phyloP scores from a whole-genome alignment of 2,888 invertebrate species.

The Ophion obscuratus region DNA sequence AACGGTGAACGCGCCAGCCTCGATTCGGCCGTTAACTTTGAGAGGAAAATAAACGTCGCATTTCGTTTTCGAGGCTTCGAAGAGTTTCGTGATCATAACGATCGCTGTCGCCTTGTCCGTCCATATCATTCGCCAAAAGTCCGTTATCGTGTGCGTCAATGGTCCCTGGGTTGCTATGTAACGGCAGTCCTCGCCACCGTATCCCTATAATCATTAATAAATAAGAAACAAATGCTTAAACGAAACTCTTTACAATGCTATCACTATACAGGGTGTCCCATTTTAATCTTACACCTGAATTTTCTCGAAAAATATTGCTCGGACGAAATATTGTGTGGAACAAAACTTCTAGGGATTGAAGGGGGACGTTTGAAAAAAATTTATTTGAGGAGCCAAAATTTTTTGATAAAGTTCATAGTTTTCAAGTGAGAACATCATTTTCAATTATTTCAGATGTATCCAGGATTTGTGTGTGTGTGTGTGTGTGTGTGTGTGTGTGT shows the following conservation, averaged over 20 bases:
- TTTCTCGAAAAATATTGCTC: too few relatives aligned
- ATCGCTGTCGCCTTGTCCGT: slow-evolving; percentile 86
- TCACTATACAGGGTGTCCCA: too few relatives aligned
- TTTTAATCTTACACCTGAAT: too few relatives aligned
- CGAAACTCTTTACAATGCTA: slow-evolving; percentile 6
- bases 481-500: too few relatives aligned
- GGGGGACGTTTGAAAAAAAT: too few relatives aligned
- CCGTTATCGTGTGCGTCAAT: slow-evolving; percentile 93
- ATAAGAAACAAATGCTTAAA: slow-evolving; percentile 8
- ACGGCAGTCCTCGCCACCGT: slow-evolving; percentile 93
- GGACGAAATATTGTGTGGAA: too few relatives aligned
- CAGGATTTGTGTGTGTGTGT: too few relatives aligned
- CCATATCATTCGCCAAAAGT: slow-evolving; percentile 96
- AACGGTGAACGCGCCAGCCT: slow-evolving; percentile 85
- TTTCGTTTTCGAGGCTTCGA: slow-evolving; percentile 93
- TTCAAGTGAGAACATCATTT: too few relatives aligned
- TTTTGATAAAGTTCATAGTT: too few relatives aligned
- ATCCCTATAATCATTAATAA: slow-evolving; percentile 87
- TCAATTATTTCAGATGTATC: too few relatives aligned
- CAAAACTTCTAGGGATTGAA: too few relatives aligned
- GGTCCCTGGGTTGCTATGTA: slow-evolving; percentile 98
- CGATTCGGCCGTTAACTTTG: slow-evolving; percentile 80
- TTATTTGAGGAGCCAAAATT: too few relatives aligned
- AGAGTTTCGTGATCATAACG: slow-evolving; percentile 96
- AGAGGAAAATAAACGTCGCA: slow-evolving; percentile 95